Base-by-base conservation (phyloP, 2,113 vertebrate genomes). In the mouse (Mus musculus) region DNA sequence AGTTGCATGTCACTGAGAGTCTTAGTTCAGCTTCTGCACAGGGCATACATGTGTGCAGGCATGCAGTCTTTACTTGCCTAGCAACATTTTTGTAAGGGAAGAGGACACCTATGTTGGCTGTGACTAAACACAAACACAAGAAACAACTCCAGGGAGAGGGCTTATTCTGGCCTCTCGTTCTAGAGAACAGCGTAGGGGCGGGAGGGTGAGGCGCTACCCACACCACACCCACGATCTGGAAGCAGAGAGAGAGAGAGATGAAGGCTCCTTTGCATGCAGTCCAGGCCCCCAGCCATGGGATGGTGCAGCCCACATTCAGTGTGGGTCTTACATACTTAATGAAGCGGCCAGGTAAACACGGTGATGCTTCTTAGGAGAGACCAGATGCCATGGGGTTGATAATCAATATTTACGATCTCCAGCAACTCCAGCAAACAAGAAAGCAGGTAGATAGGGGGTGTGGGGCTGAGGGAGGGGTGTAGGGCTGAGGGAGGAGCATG, bases 1-100 rank as follows among this genome's bases (percentile, higher is more conserved):
- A 22, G 14, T n/a, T 26, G 19, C 8, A 2, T 0, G 30, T 16
- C 8, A 0, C 72, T 3, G 5, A 36, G n/a, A 14, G 9, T 11
- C 71, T 30, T 4, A 14, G 28, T 24, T 14, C 49, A 16, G 59
- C 72, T 10, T 6, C 10, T 63, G 8, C 10, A 1, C 26, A 7
- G 39, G 63, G 65, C n/a, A 33, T 0, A 4, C 8, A 1, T 7
- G 5, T 46, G 42, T 42, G 54, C 33, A 7, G 30, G 6, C 49
- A 17, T 56, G 39, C 81, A 69, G 24, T 33, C 65, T 69, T 26
- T 36, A 20, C 30, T 20, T 78, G 7, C 22, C 86, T 46, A 42
- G 16, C 36, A 56, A 56, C 5, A 0, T 28, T 63, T 24, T 42
- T 77, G 26, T 59, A 26, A 63, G 28, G 5, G 39, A 26, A 39